Evolutionary conservation across 1,140 invertebrate species (phyloP), one percentile per base, ranked within the genome.

Genomic region (Lepidurus packardi): DNA sequence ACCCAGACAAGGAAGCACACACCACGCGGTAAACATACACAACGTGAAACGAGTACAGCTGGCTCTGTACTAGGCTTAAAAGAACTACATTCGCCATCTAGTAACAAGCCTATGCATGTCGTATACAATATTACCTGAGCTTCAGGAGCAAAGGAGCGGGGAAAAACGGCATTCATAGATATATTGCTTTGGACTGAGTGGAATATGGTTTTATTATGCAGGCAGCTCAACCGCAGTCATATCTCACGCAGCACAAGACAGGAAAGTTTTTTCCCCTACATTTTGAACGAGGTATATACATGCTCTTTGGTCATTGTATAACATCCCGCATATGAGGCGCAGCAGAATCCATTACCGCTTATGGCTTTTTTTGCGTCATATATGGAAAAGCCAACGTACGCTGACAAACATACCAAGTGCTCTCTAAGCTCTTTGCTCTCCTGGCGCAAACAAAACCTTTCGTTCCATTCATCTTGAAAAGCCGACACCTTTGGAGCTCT

Each of bases 131-230:
- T 47, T 47, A 7, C 45, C 45, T 11, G 9, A 0, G 10, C 4
- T 3, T 47, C n/a, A 65, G 53, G 53, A 65, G 53, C 53, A 21
- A 65, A 9, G 0, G 4, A n/a, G 9, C 6, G 53, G 13, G 10
- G 10, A 21, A n/a, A 21, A 65, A 16, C 53, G 53, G 13, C 16
- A 16, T 47, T 47, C 16, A 65, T 21, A n/a, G 21, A 65, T 65
- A 65, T 47, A 16, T 65, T 65, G 16, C 53, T 65, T 16, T n/a
- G 16, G 53, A 13, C 16, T 47, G 5, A 65, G 21, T 7, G 53
- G 53, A n/a, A 65, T 65, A 65, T 65, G 53, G 53, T 65, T 65
- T 65, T 65, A 16, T 65, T 65, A 65, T 65, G 53, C 53, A 65
- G 53, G 21, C 6, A 65, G 13, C 53, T 65, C 53, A 16, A 16